These are phyloP conservation scores for Columba livia DNA, from an alignment of 2,113 vertebrate genomes.

Conservation along the genomic window DNA sequence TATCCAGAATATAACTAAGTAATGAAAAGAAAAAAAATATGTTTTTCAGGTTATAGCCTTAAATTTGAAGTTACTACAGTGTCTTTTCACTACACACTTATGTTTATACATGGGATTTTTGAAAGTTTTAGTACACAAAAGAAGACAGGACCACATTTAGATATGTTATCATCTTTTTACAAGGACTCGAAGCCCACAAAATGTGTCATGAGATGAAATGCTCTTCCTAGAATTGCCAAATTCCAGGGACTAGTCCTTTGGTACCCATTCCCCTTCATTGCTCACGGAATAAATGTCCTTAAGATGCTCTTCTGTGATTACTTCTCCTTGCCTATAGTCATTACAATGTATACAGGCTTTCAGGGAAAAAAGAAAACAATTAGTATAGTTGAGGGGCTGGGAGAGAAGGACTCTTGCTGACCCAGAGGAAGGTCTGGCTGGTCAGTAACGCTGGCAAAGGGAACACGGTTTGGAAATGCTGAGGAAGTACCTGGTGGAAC, in stretches of 20 bases:
- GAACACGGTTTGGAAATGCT: neutral
- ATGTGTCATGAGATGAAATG: neutral
- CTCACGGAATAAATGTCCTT: neutral
- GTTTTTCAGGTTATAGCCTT: neutral
- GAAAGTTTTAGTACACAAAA: neutral
- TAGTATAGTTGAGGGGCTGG: accelerated
- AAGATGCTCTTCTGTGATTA: neutral
- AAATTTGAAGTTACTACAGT: neutral
- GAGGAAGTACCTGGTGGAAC: neutral
- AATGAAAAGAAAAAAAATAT: neutral
- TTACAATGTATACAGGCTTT: neutral
- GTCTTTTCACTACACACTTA: neutral
- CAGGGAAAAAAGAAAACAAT: neutral
- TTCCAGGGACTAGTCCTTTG: neutral
- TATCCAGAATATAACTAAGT: neutral
- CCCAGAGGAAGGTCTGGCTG: neutral
- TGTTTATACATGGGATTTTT: neutral
- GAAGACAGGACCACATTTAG: neutral
- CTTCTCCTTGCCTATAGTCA: neutral
- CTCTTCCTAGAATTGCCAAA: neutral
- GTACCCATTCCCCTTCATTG: neutral
- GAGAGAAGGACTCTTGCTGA: neutral
- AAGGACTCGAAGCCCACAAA: neutral
- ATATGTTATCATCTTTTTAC: neutral
- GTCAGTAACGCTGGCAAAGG: neutral